Percentiles rank a stretch among this genome's conserved stretches.
Evolutionary conservation across 2,113 vertebrate species (phyloP).

Genomic region (Ameiurus melas): DNA sequence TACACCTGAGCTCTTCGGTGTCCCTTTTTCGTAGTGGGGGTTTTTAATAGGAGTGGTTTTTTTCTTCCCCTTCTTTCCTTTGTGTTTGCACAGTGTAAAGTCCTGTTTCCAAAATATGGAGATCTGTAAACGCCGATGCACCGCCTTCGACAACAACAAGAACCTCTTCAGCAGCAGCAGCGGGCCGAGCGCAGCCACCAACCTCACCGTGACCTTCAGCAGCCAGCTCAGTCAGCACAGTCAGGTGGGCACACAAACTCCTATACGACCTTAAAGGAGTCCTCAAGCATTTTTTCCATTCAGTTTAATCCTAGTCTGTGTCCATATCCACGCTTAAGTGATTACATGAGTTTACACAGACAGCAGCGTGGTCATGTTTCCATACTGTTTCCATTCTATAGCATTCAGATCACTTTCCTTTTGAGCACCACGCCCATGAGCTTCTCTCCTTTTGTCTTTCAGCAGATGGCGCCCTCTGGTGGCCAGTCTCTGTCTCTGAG

Average conservation of each 20-base stretch:
- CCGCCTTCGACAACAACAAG: constrained; percentile 92
- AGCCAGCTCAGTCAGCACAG: constrained; percentile 94
- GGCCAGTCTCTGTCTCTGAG: constrained; percentile 91
- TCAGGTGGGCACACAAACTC: constrained; percentile 75
- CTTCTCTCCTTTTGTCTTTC: constrained; percentile 21
- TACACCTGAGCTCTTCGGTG: not conserved
- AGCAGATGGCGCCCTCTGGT: constrained; percentile 80
- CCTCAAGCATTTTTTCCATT: not conserved
- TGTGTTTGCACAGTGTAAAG: constrained; percentile 81
- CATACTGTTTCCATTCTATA: not conserved
- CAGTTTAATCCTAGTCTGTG: not conserved
- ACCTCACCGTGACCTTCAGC: constrained; percentile 97
- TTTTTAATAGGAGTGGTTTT: not conserved
- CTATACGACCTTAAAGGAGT: not conserved
- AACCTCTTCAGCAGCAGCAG: constrained; percentile 86
- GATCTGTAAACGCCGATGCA: constrained; percentile 94
- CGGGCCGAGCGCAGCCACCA: constrained; percentile 88
- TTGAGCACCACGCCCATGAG: not conserved
- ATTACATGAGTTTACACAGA: not conserved
- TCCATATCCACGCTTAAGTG: not conserved
- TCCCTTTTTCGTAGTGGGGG: not conserved
- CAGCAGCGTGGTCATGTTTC: not conserved
- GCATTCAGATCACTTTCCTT: not conserved
- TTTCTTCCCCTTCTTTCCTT: not conserved
- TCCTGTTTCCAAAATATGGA: constrained; percentile 99